Conservation (phyloP, 2,113 vertebrate genomes). For the Oncorhynchus tshawytscha region DNA sequence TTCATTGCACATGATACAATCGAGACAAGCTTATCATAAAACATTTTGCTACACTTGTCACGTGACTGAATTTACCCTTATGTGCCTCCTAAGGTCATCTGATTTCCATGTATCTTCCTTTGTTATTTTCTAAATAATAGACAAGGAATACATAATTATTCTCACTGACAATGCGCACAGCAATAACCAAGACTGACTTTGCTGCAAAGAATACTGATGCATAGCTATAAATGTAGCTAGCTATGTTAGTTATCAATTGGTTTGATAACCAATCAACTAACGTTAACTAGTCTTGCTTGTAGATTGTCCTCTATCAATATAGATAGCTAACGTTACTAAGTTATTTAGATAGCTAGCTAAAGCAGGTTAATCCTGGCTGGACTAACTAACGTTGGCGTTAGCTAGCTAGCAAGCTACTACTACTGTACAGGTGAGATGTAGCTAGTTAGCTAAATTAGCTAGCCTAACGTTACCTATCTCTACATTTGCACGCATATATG, state of each 20-base stretch:
- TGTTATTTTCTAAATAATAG: conserved; percentile 76
- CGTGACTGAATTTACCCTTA: conserved; percentile 70
- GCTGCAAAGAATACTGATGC: too few species aligned
- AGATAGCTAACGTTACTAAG: too few species aligned
- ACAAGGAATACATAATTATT: not conserved
- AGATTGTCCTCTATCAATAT: too few species aligned
- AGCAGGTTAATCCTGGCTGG: not conserved
- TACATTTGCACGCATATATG: not conserved
- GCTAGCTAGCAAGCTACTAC: too few species aligned
- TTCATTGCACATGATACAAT: not conserved
- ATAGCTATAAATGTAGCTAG: too few species aligned
- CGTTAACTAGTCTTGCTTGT: too few species aligned
- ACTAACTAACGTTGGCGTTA: too few species aligned
- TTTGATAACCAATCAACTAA: too few species aligned
- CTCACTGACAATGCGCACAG: too few species aligned
- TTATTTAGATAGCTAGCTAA: not conserved
- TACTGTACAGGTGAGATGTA: too few species aligned
- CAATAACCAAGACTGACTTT: too few species aligned
- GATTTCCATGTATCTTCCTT: conserved; percentile 83
- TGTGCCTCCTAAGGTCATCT: conserved; percentile 84
- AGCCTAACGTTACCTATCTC: not conserved
- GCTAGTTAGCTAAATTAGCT: not conserved
- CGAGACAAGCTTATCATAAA: not conserved
- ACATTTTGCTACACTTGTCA: not conserved
- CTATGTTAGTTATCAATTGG: too few species aligned